These are phyloP conservation scores for Deilephila porcellus DNA, from an alignment of 2,888 invertebrate species.

Conservation along the genomic window DNA sequence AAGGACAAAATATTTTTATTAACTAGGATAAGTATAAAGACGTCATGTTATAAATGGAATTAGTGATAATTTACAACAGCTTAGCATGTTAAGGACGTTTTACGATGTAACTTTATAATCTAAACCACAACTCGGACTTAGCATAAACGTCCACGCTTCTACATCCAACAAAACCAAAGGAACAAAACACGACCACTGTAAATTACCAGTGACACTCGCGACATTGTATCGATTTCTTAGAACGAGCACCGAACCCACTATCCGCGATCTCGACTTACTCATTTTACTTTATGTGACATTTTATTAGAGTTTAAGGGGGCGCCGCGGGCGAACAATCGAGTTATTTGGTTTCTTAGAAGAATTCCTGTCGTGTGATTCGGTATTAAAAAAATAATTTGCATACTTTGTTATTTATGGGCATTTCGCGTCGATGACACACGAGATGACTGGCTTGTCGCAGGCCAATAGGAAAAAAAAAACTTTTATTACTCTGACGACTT, in stretches of 20 bases:
- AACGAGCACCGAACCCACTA: slow-evolving; percentile 44
- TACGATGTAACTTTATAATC: no score
- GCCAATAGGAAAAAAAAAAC: slow-evolving; percentile 7
- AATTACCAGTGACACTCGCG: slow-evolving; percentile 57
- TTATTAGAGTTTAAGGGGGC: slow-evolving; percentile 68
- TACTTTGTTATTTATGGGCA: slow-evolving; percentile 31
- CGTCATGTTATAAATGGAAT: no score
- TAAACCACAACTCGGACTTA: neutral
- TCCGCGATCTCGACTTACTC: slow-evolving; percentile 48
- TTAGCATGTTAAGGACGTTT: no score
- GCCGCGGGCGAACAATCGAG: slow-evolving; percentile 58
- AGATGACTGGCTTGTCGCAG: slow-evolving; percentile 1
- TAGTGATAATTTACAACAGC: no score
- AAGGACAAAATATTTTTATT: no score
- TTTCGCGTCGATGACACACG: slow-evolving; percentile 29
- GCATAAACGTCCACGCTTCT: neutral
- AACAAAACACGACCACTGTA: slow-evolving; percentile 45
- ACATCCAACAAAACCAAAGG: neutral
- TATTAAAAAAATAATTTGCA: slow-evolving; percentile 61
- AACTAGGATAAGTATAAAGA: no score
- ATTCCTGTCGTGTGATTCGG: slow-evolving; percentile 65
- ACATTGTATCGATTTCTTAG: slow-evolving; percentile 68
- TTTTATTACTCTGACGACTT: neutral
- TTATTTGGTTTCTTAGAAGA: slow-evolving; percentile 75
- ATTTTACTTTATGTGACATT: slow-evolving; percentile 78